Evolutionary conservation across 2,113 vertebrate genomes (phyloP), one percentile per base, ranked within the genome.

Genomic region (Catagonus wagneri): DNA sequence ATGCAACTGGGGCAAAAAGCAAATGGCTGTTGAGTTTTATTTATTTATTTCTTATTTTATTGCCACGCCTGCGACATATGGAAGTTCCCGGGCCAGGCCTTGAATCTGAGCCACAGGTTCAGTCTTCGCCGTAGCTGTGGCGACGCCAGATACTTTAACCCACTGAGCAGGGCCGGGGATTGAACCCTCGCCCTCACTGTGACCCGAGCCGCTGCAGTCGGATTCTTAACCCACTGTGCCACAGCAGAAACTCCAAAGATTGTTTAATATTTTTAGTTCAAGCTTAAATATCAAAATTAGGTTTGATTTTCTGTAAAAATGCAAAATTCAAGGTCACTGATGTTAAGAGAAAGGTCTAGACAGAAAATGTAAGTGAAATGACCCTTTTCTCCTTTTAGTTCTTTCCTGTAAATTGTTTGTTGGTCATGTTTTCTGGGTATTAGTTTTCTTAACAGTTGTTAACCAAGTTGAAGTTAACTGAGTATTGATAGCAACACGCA

Each of bases 221-320:
- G 44, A 44, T 44, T 44, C 44, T 44, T 44, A 44, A 44, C 44
- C 44, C 44, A 44, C 44, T 44, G 44, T 8, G 44, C 44, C 44
- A 44, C 44, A 44, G 44, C 44, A 44, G 44, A 44, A 44, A 44
- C 44, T 44, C 44, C 44, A 44, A 44, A 44, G 8, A 44, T 44
- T 44, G 44, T 44, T 44, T 44, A 44, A 44, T 44, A 44, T 44
- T 93, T 87, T 29, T 44, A 61, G 9, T 83, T 95, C 32, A 75
- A 20, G 23, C 16, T 29, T 93, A 66, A 81, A 23, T 95, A 34
- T 69, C 72, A 84, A 58, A 84, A 89, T 76, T 32, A 34, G 19
- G n/a, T 89, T 84, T 69, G n/a, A 92, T 84, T 96, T 65, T 68
- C 25, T 93, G 13, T 86, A 11, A 66, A 95, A 66, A 68, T 80